Evolutionary conservation across 2,888 invertebrate species (phyloP), one percentile per base, ranked within the genome.

Genomic region (Leucophenga montana): DNA sequence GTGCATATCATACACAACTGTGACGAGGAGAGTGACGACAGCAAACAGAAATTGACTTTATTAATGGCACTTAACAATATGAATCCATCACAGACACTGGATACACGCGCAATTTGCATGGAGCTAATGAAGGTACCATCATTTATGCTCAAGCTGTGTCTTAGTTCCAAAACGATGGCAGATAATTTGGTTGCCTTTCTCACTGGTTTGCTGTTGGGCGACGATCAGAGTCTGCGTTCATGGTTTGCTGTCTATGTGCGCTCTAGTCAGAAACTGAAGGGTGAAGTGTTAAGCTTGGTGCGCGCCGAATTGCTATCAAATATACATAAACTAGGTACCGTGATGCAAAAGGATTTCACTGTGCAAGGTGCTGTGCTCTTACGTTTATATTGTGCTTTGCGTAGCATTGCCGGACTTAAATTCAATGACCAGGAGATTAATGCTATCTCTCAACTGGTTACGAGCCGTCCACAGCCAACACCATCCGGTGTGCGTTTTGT

Each of bases 241-340:
- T 98, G 98, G 98, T 97, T 98, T 88, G 96, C 97, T 0, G 92
- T 95, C 83, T 98, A 96, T 85, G 92, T 98, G 61, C 92, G 97
- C 70, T 95, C 94, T 78, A 88, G 88, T 66, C 89, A 89, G 62
- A 89, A 91, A 84, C 91, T 94, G 18, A 95, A 95, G 88, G 93
- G 94, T 18, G 95, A 95, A 66, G 88, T 88, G 0, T 71, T 89
- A 14, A 86, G 86, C 69, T 61, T 88, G 54, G 88, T 97, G 68
- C 90, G 97, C 27, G 94, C 95, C 74, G 95, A 96, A 85, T 89
- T 97, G 56, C 88, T 95, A 1, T 91, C 92, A 66, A 91, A 94
- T 75, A 87, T 96, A n/a, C 92, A 93, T 80, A 88, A 88, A 20
- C 91, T 92, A 9, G 91, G 91, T 33, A 93, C 94, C 8, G 89